A percentile compares a stretch with the other conserved stretches of the same genome.
Conservation (phyloP, 2,113 vertebrate genomes). For the Clarias batrachus region DNA sequence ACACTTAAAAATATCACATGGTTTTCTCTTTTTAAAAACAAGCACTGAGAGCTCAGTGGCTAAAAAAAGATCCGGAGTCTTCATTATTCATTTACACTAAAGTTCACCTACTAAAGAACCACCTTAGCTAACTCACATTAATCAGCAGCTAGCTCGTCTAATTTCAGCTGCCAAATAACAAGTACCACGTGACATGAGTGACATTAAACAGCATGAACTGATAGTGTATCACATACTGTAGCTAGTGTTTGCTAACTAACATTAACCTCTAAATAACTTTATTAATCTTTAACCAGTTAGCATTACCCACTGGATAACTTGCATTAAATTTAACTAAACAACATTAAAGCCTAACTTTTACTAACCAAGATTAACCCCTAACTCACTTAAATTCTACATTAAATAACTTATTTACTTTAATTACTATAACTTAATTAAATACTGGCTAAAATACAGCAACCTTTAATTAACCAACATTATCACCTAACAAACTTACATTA, state of each 20-base stretch:
- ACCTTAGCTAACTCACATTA: not conserved
- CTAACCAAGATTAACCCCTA: not conserved
- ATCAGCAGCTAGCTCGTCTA: no score
- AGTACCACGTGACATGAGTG: no score
- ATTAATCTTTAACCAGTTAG: no score
- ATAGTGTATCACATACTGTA: no score
- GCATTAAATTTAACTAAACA: not conserved
- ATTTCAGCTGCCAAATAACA: no score
- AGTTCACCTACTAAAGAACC: not conserved
- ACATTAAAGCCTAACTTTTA: not conserved
- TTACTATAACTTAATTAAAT: not conserved
- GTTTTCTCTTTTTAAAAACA: not conserved
- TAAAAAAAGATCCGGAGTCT: not conserved
- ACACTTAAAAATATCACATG: not conserved
- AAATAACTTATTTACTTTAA: no score
- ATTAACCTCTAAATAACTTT: no score
- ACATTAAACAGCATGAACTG: no score
- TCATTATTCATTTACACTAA: not conserved
- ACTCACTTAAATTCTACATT: no score
- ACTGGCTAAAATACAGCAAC: not conserved
- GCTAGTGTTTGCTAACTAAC: no score
- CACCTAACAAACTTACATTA: not conserved
- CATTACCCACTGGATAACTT: no score
- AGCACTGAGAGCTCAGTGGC: not conserved
- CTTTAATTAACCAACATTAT: no score